Evolutionary conservation across 2,888 invertebrate species (phyloP).

Genomic region (Drosophila eohydei): DNA sequence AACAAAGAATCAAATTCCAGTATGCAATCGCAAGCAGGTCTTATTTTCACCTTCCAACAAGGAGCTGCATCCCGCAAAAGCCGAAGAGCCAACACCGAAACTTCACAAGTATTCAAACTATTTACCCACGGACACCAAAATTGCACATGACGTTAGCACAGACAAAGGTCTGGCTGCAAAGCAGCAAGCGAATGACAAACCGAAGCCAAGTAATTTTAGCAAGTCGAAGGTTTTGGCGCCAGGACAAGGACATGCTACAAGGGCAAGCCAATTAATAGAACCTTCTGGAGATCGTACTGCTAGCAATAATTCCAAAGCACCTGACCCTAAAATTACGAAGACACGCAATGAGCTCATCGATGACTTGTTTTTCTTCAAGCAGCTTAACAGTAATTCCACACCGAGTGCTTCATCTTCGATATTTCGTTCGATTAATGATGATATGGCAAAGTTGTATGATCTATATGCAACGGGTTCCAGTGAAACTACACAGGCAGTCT

Average conservation of each 20-base stretch:
- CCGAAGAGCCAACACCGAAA: no score
- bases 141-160: no score
- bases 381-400: background rate
- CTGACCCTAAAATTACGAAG: background rate
- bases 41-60: no score
- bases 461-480: background rate
- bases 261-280: background rate
- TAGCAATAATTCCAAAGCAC: accelerated
- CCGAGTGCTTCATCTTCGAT: background rate
- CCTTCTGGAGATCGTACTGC: background rate
- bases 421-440: background rate
- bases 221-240: no score
- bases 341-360: background rate
- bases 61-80: no score
- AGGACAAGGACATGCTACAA: background rate
- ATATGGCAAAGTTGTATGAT: background rate
- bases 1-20: no score
- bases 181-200: no score
- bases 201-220: no score
- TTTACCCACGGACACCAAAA: no score
- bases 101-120: no score
- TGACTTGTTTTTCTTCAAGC: background rate
- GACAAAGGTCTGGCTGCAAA: no score
- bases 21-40: no score
- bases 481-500: background rate